Evolutionary conservation across 2,113 vertebrate genomes (phyloP).

Genomic region (Oceanites oceanicus): DNA sequence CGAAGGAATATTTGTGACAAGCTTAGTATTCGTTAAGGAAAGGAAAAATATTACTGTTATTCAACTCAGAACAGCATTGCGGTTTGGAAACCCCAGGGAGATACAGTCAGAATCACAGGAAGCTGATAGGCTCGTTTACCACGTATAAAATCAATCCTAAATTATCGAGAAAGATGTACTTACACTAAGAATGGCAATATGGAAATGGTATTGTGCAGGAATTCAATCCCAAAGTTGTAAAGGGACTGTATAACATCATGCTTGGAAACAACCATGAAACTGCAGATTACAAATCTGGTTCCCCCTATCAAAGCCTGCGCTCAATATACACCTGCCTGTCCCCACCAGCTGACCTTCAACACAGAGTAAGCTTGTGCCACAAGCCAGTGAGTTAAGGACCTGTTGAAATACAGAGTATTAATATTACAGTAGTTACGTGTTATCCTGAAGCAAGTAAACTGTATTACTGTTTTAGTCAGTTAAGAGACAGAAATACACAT

Average conservation of each 20-base stretch:
- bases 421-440: not conserved
- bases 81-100: not conserved
- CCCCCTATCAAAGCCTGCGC: not conserved
- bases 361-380: not conserved
- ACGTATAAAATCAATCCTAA: not conserved
- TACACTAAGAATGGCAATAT: not conserved
- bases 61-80: not conserved
- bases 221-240: not conserved
- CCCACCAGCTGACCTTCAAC: not conserved
- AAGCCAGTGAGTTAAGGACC: accelerated
- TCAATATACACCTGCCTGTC: not conserved
- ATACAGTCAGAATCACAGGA: not conserved
- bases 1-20: not conserved
- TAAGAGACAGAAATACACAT: not conserved
- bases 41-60: not conserved
- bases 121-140: not conserved
- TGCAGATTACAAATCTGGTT: not conserved
- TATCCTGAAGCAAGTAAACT: not conserved
- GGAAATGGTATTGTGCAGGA: not conserved
- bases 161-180: not conserved
- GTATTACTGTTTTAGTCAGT: not conserved
- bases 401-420: not conserved
- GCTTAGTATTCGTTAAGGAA: not conserved
- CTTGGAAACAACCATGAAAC: not conserved
- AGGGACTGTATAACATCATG: not conserved